Evolutionary conservation across 2,888 invertebrate species (phyloP).

Genomic region (Perdita meconis): DNA sequence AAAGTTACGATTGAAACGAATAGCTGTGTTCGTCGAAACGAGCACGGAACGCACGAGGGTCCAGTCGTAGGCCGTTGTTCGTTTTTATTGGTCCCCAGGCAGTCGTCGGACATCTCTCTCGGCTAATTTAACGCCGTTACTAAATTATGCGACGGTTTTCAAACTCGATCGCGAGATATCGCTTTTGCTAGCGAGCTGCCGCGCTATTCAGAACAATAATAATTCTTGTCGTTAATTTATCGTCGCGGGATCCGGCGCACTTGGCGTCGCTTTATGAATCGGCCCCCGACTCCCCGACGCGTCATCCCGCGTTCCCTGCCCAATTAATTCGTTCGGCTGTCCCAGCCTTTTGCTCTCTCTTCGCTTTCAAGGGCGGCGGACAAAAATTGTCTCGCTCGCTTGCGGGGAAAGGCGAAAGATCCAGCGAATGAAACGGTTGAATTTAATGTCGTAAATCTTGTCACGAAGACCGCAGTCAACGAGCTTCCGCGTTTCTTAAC

Average conservation of each 20-base stretch:
- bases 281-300: constrained; percentile 1
- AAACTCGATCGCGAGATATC: constrained; percentile 61
- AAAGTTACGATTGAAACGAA: constrained; percentile 38
- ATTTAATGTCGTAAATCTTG: constrained; percentile 43
- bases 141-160: constrained; percentile 68
- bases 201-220: constrained; percentile 55
- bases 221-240: constrained; percentile 63
- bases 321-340: constrained; percentile 35
- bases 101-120: constrained; percentile 64
- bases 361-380: not conserved
- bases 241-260: constrained; percentile 35
- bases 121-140: constrained; percentile 68
- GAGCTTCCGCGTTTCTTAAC: constrained; percentile 8
- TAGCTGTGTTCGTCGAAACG: constrained; percentile 53
- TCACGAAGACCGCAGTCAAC: constrained; percentile 3
- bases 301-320: constrained; percentile 16
- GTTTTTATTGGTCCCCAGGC: constrained; percentile 69
- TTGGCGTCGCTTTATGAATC: constrained; percentile 30
- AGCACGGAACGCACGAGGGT: not conserved
- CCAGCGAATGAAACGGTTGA: constrained; percentile 10
- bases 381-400: not conserved
- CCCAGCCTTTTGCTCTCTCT: not conserved
- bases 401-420: not conserved
- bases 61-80: constrained; percentile 27
- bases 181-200: constrained; percentile 35